These are phyloP conservation scores for Chalcosyrphus nemorum DNA, from an alignment of 2,888 invertebrate species.

Conservation along the genomic window DNA sequence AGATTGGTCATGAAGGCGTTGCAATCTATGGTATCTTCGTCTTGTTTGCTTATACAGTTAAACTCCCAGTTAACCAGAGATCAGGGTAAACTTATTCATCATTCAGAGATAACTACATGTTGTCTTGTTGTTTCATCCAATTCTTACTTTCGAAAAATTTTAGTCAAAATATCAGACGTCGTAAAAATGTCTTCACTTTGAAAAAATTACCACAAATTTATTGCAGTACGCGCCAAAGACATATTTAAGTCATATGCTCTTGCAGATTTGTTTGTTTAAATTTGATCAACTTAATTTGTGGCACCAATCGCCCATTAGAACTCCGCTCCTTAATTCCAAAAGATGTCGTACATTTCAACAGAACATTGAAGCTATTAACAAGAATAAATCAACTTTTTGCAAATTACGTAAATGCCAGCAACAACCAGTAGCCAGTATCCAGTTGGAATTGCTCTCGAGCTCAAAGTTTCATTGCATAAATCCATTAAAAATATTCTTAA, in stretches of 20 bases:
- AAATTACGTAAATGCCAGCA: neutral
- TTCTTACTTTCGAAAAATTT: too few relatives aligned
- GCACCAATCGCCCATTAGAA: neutral
- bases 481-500: neutral
- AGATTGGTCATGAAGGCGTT: too few relatives aligned
- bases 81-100: too few relatives aligned
- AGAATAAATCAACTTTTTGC: slow-evolving; percentile 16
- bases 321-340: neutral
- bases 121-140: too few relatives aligned
- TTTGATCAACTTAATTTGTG: neutral
- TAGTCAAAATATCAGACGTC: too few relatives aligned
- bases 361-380: neutral
- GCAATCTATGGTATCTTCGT: too few relatives aligned
- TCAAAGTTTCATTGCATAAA: neutral
- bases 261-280: neutral
- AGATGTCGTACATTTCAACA: neutral
- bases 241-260: neutral
- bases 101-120: too few relatives aligned
- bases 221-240: too few relatives aligned
- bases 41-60: too few relatives aligned
- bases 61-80: too few relatives aligned
- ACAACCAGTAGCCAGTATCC: neutral
- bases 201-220: too few relatives aligned
- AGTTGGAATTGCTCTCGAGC: neutral
- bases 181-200: too few relatives aligned